Conservation (phyloP, 2,888 invertebrate species). For the Sialis fuliginosa region DNA sequence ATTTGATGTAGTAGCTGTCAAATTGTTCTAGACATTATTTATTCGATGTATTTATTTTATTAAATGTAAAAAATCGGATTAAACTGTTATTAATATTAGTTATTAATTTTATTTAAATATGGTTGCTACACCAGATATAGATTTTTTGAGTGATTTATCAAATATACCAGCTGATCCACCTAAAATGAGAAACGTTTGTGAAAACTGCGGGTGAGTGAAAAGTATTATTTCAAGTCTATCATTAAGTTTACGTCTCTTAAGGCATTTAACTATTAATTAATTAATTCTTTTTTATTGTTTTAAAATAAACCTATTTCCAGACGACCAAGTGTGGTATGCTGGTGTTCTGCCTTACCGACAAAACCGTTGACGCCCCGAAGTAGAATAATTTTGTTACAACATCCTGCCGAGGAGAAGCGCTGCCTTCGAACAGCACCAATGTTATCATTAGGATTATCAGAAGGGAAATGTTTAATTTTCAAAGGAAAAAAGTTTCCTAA, state of each 20-base stretch:
- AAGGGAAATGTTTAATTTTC: constrained; percentile 58
- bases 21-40: no score
- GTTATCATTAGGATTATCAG: constrained; percentile 55
- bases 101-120: no score
- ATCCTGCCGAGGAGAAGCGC: constrained; percentile 84
- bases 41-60: no score
- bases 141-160: constrained; percentile 52
- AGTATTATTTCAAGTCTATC: not conserved
- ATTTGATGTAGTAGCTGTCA: no score
- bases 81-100: no score
- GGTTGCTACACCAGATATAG: constrained; percentile 19
- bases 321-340: constrained; percentile 72
- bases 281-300: not conserved
- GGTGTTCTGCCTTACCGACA: constrained; percentile 69
- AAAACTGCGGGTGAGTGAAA: constrained; percentile 51
- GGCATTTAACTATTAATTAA: not conserved
- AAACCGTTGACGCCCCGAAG: constrained; percentile 49
- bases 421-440: constrained; percentile 81
- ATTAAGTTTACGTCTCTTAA: constrained; percentile 1
- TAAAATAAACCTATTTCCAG: constrained; percentile 28
- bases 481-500: constrained; percentile 76
- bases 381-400: constrained; percentile 67
- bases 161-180: constrained; percentile 64
- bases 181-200: constrained; percentile 48
- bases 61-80: no score